phyloP scores from a whole-genome alignment of 2,888 invertebrate species.

The Phortica magna region DNA sequence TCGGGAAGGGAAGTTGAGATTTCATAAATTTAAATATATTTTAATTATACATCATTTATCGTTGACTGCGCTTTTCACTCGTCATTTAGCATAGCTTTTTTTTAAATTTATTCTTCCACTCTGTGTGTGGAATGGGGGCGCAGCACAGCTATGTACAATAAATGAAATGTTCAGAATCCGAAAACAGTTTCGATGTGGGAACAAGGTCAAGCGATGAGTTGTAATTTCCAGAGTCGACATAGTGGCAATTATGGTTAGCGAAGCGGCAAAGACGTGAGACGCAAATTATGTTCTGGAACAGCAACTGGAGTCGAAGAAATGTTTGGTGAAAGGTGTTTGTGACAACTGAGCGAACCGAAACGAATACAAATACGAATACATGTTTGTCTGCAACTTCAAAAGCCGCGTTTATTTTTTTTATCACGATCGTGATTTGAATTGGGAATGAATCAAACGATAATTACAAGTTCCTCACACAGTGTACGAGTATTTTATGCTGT shows the following conservation, averaged over 20 bases:
- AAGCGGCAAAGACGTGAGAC: slow-evolving; percentile 1
- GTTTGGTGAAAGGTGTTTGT: neutral
- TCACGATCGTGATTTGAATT: too few species aligned
- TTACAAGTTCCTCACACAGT: too few species aligned
- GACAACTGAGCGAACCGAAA: neutral
- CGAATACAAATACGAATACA: neutral
- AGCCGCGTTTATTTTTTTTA: neutral
- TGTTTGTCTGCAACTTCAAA: neutral
- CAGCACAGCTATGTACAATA: neutral
- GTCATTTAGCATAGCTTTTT: slow-evolving; percentile 7
- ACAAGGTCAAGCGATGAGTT: slow-evolving; percentile 21
- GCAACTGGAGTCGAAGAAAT: neutral
- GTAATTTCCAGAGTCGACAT: neutral
- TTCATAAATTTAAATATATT: neutral
- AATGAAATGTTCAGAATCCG: slow-evolving; percentile 8
- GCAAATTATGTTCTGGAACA: neutral
- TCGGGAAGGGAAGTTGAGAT: too few species aligned
- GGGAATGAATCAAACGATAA: too few species aligned
- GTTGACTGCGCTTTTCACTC: slow-evolving; percentile 3
- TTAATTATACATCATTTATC: neutral
- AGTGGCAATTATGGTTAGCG: neutral
- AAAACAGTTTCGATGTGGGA: slow-evolving; percentile 10
- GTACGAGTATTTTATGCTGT: too few species aligned
- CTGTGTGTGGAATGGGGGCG: neutral
- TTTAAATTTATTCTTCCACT: neutral